A percentile compares a stretch with the other conserved stretches of the same genome.
phyloP scores from a whole-genome alignment of 2,888 invertebrate species.

The Spialia ferax region DNA sequence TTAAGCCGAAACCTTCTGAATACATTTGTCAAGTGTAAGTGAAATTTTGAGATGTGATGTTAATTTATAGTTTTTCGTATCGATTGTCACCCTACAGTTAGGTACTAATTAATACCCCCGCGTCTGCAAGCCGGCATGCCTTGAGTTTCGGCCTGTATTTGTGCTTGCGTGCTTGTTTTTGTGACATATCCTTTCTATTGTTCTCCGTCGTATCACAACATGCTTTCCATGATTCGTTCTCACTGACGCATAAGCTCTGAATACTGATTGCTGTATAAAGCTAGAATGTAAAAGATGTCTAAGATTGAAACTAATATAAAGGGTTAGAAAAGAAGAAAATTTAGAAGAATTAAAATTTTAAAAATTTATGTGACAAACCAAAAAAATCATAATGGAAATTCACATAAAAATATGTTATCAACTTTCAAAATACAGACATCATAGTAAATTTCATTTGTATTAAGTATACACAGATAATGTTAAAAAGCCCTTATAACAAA shows the following conservation, averaged over 20 bases:
- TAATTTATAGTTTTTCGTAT: constrained; percentile 33
- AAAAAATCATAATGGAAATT: no score
- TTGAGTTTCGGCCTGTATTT: constrained; percentile 61
- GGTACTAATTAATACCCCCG: constrained; percentile 77
- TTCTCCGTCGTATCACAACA: constrained; percentile 79
- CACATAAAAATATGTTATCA: no score
- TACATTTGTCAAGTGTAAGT: constrained; percentile 14
- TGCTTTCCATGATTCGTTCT: constrained; percentile 82
- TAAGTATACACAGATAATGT: constrained; percentile 62
- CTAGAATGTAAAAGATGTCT: constrained; percentile 41
- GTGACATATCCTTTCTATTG: constrained; percentile 74
- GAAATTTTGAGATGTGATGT: constrained; percentile 26
- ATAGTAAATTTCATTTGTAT: constrained; percentile 46
- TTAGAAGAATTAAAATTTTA: no score
- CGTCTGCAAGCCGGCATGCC: constrained; percentile 61
- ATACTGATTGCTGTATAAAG: constrained; percentile 68
- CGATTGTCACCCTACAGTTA: constrained; percentile 74
- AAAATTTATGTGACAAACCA: no score
- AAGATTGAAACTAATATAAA: constrained; percentile 27
- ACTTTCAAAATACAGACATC: no score
- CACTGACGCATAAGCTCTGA: constrained; percentile 76
- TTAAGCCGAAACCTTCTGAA: constrained; percentile 2
- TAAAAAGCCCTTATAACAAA: constrained; percentile 64
- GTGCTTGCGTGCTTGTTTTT: constrained; percentile 75
- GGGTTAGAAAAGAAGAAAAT: no score